phyloP scores from a whole-genome alignment of 2,113 vertebrate species.

The Oncorhynchus keta region DNA sequence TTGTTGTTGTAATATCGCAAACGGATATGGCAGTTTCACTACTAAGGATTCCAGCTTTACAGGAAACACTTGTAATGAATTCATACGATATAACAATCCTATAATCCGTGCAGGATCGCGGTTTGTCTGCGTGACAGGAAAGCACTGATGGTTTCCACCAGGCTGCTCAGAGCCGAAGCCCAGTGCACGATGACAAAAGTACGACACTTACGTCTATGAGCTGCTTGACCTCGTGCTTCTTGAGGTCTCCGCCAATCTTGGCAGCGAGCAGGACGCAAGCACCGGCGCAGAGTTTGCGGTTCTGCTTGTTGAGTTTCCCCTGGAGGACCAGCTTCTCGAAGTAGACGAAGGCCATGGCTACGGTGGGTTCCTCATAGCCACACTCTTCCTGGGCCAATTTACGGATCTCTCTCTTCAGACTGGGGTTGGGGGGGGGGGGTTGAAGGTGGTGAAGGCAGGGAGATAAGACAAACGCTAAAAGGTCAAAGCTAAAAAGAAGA shows the following conservation, averaged over 20 bases:
- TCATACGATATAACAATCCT: too few relatives aligned
- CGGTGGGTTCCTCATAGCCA: conserved; percentile 91
- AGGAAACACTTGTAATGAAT: too few relatives aligned
- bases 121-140: too few relatives aligned
- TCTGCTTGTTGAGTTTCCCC: conserved; percentile 98
- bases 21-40: too few relatives aligned
- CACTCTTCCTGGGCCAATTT: conserved; percentile 95
- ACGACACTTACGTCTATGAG: conserved; percentile 89
- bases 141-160: too few relatives aligned
- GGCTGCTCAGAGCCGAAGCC: background rate
- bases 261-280: conserved; percentile 94
- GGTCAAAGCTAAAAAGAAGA: background rate
- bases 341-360: conserved; percentile 98
- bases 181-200: background rate
- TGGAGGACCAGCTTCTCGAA: conserved; percentile 97
- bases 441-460: too few relatives aligned
- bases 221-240: conserved; percentile 95
- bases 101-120: too few relatives aligned
- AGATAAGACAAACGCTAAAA: too few relatives aligned
- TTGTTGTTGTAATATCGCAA: too few relatives aligned
- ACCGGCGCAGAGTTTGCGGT: conserved; percentile 95
- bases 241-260: conserved; percentile 96
- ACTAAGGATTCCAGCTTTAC: too few relatives aligned
- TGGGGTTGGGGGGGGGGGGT: conserved; percentile 46
- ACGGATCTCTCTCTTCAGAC: conserved; percentile 94